These are phyloP conservation scores for Eulemur mongoz DNA, from an alignment of 2,797 vertebrate species.

Conservation along the genomic window DNA sequence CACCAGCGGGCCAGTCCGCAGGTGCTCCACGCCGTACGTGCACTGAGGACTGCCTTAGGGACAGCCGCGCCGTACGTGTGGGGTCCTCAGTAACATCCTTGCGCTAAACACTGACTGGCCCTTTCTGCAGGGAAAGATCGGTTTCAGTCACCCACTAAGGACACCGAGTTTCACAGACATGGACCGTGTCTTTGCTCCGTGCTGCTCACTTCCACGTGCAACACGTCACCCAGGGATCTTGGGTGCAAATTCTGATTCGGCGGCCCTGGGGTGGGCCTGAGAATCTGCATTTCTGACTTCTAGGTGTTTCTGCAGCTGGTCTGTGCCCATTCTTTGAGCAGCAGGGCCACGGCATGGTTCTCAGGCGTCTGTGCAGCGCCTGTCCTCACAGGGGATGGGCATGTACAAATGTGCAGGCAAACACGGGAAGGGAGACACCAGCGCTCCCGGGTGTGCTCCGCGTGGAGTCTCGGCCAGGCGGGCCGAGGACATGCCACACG, in stretches of 20 bases:
- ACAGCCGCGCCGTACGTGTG: background rate
- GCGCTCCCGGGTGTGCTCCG: background rate
- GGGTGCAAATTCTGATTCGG: background rate
- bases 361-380: background rate
- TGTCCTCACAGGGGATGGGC: background rate
- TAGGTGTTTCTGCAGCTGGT: background rate
- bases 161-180: background rate
- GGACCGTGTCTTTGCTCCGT: background rate
- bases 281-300: background rate
- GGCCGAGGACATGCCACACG: background rate
- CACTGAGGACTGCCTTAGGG: background rate
- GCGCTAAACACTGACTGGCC: background rate
- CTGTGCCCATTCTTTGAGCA: background rate
- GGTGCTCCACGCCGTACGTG: background rate
- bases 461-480: background rate
- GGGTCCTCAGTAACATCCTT: background rate
- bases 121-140: background rate
- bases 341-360: accelerated
- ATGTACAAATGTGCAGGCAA: background rate
- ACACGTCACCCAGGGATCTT: background rate
- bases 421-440: background rate
- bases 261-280: background rate
- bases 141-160: background rate
- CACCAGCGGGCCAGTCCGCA: too few relatives aligned
- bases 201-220: background rate